Percentiles rank a stretch among this genome's conserved stretches.
Evolutionary conservation across 2,113 vertebrate species (phyloP).

Genomic region (Antennarius striatus): DNA sequence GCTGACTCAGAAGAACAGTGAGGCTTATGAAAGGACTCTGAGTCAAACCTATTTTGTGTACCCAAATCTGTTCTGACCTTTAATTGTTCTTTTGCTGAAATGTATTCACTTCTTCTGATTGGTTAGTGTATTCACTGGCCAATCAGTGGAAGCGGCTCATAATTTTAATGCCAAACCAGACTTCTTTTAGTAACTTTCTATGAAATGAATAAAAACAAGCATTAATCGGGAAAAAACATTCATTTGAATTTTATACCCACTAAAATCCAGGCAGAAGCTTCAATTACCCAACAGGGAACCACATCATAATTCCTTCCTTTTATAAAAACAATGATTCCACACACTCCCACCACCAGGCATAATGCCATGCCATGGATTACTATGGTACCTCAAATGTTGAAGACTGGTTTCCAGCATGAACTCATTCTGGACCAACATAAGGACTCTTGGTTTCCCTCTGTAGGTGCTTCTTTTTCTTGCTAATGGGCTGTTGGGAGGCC

Average conservation of each 20-base stretch:
- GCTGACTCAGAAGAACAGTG: too few relatives aligned
- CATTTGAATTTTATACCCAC: constrained; percentile 19
- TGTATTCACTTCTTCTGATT: neutral
- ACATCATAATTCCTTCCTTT: constrained; percentile 13
- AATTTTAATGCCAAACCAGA: neutral
- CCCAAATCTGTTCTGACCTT: too few relatives aligned
- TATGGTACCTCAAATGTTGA: constrained; percentile 6
- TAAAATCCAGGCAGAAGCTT: constrained; percentile 9
- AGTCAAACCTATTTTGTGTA: too few relatives aligned
- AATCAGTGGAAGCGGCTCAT: neutral
- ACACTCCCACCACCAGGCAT: constrained; percentile 28
- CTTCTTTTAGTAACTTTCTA: neutral
- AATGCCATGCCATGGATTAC: constrained; percentile 29
- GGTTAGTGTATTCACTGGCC: too few relatives aligned
- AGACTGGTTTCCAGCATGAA: constrained; percentile 40
- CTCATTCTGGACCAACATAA: constrained; percentile 29
- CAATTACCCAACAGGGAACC: constrained; percentile 1
- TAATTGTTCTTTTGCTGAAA: neutral
- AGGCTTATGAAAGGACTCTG: too few relatives aligned
- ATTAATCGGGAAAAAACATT: constrained; percentile 2
- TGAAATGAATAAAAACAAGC: neutral
- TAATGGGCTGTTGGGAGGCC: constrained; percentile 31
- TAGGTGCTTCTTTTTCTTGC: constrained; percentile 24
- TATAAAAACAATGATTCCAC: constrained; percentile 38
- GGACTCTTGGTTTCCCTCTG: constrained; percentile 44